These are phyloP conservation scores for Columbina picui DNA, from an alignment of 2,113 vertebrate genomes.

Conservation along the genomic window DNA sequence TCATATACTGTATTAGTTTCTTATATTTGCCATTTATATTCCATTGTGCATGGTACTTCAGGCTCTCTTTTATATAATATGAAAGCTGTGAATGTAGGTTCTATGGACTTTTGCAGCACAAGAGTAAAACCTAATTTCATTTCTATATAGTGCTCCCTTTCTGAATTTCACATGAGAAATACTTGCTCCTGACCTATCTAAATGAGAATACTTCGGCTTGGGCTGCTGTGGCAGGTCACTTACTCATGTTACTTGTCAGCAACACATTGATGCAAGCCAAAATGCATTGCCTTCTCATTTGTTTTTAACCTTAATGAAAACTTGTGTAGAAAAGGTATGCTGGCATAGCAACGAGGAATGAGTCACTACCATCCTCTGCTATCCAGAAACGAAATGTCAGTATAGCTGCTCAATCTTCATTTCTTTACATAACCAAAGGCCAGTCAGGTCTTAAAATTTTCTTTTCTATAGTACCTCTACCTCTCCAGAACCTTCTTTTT, in stretches of 20 bases:
- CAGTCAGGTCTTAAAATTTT: constrained; percentile 37
- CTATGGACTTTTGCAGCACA: background rate
- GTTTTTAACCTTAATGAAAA: constrained; percentile 61
- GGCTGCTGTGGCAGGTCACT: background rate
- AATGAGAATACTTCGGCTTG: background rate
- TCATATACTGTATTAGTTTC: background rate
- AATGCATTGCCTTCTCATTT: constrained; percentile 37
- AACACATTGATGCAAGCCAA: background rate
- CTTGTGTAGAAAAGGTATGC: background rate
- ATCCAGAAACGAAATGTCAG: constrained; percentile 41
- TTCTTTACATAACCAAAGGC: constrained; percentile 42
- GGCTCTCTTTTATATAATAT: background rate
- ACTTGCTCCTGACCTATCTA: background rate
- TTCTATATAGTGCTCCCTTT: constrained; percentile 2
- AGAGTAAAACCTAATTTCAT: constrained; percentile 2
- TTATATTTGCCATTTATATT: constrained; percentile 35
- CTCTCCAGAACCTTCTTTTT: background rate
- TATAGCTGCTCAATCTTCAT: constrained; percentile 18
- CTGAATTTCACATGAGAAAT: constrained; percentile 39
- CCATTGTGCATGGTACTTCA: background rate
- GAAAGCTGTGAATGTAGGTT: background rate
- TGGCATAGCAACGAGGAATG: constrained; percentile 31
- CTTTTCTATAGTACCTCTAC: background rate
- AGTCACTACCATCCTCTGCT: constrained; percentile 15
- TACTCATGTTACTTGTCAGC: constrained; percentile 21